These are phyloP conservation scores for Corbicula japonica DNA, from an alignment of 2,888 invertebrate species.

Conservation along the genomic window DNA sequence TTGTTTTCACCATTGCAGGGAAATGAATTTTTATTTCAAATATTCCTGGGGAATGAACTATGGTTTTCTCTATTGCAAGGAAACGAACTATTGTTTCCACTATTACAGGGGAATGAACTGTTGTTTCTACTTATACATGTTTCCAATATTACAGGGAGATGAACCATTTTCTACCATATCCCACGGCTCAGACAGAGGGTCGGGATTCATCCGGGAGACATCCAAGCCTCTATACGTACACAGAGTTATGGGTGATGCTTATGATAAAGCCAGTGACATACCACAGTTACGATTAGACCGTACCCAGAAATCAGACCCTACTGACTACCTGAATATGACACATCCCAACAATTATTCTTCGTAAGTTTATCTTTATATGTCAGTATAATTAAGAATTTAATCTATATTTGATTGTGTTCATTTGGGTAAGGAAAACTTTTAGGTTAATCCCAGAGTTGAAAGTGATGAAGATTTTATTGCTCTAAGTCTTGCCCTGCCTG, in stretches of 20 bases:
- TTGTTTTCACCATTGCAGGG: no score
- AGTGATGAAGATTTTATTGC: no score
- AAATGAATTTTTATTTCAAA: no score
- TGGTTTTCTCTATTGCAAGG: no score
- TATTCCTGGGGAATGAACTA: no score
- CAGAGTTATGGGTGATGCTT: conserved; percentile 82
- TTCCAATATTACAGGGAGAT: conserved; percentile 72
- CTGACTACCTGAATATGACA: conserved; percentile 83
- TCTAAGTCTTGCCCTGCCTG: no score
- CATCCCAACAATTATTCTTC: conserved; percentile 84
- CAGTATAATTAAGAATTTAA: no score
- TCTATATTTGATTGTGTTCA: no score
- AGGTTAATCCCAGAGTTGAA: no score
- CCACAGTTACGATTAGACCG: conserved; percentile 76
- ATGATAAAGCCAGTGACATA: conserved; percentile 82
- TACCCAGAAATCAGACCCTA: conserved; percentile 83
- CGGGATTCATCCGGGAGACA: conserved; percentile 85
- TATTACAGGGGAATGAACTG: background rate
- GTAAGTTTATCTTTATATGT: conserved; percentile 71
- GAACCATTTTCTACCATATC: conserved; percentile 80
- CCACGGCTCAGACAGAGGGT: conserved; percentile 80
- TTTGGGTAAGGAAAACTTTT: no score
- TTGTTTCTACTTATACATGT: background rate
- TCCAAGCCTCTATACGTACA: conserved; percentile 82
- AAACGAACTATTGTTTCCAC: no score